Evolutionary conservation across 2,113 vertebrate genomes (phyloP).

Genomic region (Otus sunia): DNA sequence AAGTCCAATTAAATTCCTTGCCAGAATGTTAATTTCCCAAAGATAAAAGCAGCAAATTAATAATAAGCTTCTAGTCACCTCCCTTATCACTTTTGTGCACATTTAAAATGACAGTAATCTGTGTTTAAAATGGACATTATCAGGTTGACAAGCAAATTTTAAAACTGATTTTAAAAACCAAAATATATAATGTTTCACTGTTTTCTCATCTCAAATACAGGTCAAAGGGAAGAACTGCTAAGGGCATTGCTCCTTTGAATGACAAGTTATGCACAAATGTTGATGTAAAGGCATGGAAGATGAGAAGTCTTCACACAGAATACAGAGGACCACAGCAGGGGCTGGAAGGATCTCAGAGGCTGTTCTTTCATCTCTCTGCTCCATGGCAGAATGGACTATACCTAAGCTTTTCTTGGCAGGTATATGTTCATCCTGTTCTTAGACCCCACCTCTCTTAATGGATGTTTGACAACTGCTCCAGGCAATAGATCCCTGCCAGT

Average conservation of each 20-base stretch:
- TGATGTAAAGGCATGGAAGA: background rate
- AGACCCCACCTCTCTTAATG: background rate
- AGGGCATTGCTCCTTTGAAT: background rate
- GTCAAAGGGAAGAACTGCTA: background rate
- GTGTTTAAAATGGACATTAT: background rate
- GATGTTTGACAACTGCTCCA: conserved; percentile 10
- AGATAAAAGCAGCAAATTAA: conserved; percentile 73
- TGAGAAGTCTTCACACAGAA: background rate
- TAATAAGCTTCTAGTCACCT: conserved; percentile 62
- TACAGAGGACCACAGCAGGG: background rate
- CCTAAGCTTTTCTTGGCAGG: background rate
- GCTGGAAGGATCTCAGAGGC: background rate
- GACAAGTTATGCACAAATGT: background rate
- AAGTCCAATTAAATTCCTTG: conserved; percentile 78
- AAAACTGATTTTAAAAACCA: background rate
- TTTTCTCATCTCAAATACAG: background rate
- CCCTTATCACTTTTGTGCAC: conserved; percentile 36
- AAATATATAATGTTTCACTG: background rate
- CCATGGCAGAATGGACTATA: background rate
- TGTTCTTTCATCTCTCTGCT: background rate
- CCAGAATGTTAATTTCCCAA: conserved; percentile 73
- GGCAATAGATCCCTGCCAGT: background rate
- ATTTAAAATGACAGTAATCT: background rate
- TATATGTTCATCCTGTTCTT: background rate
- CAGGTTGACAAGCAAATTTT: background rate